Conservation (phyloP, 2,888 invertebrate genomes). For the Thumatha senex region DNA sequence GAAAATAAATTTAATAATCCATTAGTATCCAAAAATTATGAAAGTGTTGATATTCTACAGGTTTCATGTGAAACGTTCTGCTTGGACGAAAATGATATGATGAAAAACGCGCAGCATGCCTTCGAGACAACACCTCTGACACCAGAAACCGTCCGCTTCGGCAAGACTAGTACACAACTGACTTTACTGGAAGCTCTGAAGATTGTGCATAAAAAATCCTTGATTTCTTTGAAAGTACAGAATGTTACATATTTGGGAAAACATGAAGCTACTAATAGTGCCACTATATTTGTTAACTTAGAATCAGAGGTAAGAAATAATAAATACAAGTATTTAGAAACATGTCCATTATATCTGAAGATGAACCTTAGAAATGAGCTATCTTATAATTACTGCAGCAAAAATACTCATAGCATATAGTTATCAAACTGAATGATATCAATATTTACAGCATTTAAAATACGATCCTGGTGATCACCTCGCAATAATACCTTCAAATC, state of each 20-base stretch:
- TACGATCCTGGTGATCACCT: constrained; percentile 97
- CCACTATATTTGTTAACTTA: constrained; percentile 85
- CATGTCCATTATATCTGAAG: not conserved
- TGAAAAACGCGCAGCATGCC: constrained; percentile 90
- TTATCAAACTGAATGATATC: no score
- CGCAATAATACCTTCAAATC: constrained; percentile 94
- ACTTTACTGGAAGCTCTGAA: constrained; percentile 59
- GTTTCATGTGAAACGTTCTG: constrained; percentile 96
- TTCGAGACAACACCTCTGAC: constrained; percentile 89
- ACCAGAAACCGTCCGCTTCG: constrained; percentile 88
- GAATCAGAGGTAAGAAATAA: constrained; percentile 64
- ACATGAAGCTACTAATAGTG: constrained; percentile 71
- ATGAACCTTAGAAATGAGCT: no score
- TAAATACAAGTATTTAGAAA: not conserved
- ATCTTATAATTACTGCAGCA: no score
- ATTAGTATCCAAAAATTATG: constrained; percentile 5
- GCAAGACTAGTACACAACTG: constrained; percentile 71
- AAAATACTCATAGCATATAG: no score
- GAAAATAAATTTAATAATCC: not conserved
- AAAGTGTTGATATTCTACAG: constrained; percentile 61
- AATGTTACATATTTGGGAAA: constrained; percentile 84
- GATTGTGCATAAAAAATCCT: constrained; percentile 59
- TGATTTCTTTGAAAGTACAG: constrained; percentile 80
- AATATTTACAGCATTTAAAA: constrained; percentile 65
- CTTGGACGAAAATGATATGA: constrained; percentile 93